Evolutionary conservation across 2,113 vertebrate genomes (phyloP).

Genomic region (Hyperoodon ampullatus): DNA sequence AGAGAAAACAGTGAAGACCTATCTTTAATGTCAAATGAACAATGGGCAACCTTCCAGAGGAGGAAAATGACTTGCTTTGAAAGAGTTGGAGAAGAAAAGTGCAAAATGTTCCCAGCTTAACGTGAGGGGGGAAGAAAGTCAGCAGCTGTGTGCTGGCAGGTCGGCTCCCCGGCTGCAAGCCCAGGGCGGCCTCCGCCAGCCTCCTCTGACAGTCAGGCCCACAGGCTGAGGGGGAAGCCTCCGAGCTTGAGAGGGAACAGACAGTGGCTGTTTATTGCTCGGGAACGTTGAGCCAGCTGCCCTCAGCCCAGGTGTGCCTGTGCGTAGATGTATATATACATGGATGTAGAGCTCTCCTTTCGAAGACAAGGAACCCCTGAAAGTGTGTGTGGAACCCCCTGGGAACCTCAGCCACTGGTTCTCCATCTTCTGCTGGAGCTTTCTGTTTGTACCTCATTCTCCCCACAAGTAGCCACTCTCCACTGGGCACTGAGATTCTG

Average conservation of each 20-base stretch:
- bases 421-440: background rate
- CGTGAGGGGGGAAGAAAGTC: constrained; percentile 73
- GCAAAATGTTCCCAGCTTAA: constrained; percentile 82
- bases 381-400: background rate
- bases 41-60: constrained; percentile 82
- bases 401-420: background rate
- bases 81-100: constrained; percentile 82
- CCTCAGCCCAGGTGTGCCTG: background rate
- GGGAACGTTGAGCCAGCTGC: background rate
- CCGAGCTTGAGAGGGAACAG: background rate
- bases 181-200: background rate
- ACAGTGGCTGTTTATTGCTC: background rate
- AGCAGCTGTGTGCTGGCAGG: constrained; percentile 77
- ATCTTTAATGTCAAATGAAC: constrained; percentile 84
- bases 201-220: constrained; percentile 20
- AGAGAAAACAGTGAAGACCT: constrained; percentile 84
- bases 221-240: background rate
- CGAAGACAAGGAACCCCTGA: background rate
- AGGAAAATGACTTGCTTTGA: constrained; percentile 84
- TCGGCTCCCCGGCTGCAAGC: constrained; percentile 52
- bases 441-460: background rate
- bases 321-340: accelerated
- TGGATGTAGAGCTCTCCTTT: background rate
- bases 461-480: background rate
- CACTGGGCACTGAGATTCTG: background rate